Evolutionary conservation across 2,888 invertebrate species (phyloP), one percentile per base, ranked within the genome.

Genomic region (Hecatera dysodea): DNA sequence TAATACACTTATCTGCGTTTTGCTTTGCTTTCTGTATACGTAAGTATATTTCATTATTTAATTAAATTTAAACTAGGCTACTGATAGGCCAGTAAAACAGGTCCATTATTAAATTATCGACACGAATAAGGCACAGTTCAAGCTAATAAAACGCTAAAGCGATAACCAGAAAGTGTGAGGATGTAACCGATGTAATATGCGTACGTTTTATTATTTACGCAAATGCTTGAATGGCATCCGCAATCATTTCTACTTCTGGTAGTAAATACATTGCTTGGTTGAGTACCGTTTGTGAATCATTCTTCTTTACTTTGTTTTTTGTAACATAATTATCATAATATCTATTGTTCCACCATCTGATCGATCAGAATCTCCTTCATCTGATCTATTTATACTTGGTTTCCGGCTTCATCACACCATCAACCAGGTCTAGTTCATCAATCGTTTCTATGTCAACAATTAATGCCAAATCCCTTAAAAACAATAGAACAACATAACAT

Each of bases 151-250:
- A 36, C n/a, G 11, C 27, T 46, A 1, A 39, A 19, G 15, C 2
- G 44, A 24, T 22, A 17, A 57, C 29, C 39, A 22, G 15, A 48
- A 72, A 74, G 27, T 36, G n/a, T 6, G 19, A 36, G 0, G 27
- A 19, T 44, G 27, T 56, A 24, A n/a, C 48, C 12, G 27, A 12
- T 44, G 22, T 56, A 24, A 24, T 55, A 19, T 0, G n/a, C 24
- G 3, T 12, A n/a, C 27, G 9, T 27, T 24, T 53, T 11, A 55
- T 6, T 22, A 17, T 42, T 1, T 22, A 36, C 22, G 15, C 12
- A 36, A 57, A 75, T 57, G 22, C 33, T 50, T 64, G 12, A 48
- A 22, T 50, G 12, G 27, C 48, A 75, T 59, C 75, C 44, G 36
- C 57, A 57, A 52, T 75, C 24, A 57, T 5, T 24, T 27, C 15